Percentiles rank a stretch among this genome's conserved stretches.
Evolutionary conservation across 92 coral and sea anemone species (phyloP).

Genomic region (Phenganax marumi): DNA sequence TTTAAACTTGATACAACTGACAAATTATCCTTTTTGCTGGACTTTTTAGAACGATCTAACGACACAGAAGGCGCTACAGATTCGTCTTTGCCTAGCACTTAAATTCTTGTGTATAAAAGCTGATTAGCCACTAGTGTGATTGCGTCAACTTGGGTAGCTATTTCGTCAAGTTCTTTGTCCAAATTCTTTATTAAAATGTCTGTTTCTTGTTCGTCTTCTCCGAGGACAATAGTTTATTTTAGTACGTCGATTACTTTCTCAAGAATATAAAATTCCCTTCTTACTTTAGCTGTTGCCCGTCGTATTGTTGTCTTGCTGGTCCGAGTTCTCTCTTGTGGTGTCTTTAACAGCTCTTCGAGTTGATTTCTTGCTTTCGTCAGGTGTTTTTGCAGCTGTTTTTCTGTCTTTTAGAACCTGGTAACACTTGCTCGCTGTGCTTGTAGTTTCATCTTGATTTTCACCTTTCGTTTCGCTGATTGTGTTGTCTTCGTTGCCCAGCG

Average conservation of each 20-base stretch:
- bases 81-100: neutral
- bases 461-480: neutral
- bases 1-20: neutral
- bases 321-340: neutral
- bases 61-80: conserved; percentile 18
- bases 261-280: neutral
- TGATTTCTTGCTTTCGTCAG: conserved; percentile 16
- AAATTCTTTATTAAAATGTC: neutral
- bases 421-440: conserved; percentile 27
- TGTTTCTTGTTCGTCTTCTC: conserved; percentile 10
- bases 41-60: neutral
- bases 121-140: neutral
- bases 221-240: neutral
- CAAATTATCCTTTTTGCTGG: neutral
- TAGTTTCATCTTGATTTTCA: neutral
- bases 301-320: neutral
- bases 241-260: neutral
- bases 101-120: neutral
- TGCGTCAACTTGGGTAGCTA: neutral
- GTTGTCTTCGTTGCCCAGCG: neutral
- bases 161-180: conserved; percentile 16
- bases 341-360: conserved; percentile 6
- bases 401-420: neutral
- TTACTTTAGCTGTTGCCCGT: neutral
- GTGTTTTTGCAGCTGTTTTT: neutral